Conservation (phyloP, 2,113 vertebrate species). For the Pygoscelis antarcticus region DNA sequence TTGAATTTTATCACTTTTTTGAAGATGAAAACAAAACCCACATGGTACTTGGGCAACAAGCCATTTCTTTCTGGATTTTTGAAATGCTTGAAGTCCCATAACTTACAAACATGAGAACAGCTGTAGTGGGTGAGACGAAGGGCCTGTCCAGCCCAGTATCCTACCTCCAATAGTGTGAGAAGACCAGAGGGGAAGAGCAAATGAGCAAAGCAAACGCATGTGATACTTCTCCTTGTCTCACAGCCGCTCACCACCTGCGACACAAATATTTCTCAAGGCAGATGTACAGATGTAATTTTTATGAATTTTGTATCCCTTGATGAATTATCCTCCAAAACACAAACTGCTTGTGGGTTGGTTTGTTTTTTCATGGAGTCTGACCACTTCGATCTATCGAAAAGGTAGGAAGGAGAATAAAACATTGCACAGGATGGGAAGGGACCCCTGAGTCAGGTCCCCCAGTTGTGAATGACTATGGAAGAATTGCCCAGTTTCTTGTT, state of each 20-base stretch:
- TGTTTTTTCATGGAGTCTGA: rapidly evolving
- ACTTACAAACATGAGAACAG: constrained; percentile 20
- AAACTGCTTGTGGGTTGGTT: neutral
- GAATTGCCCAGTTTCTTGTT: neutral
- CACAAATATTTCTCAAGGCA: neutral
- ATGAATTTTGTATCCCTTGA: neutral
- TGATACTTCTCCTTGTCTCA: neutral
- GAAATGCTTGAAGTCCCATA: neutral
- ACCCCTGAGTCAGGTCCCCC: neutral
- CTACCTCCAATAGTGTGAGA: neutral
- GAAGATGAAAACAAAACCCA: constrained; percentile 29
- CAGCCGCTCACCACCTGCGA: neutral
- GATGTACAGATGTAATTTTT: neutral
- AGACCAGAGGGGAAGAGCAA: constrained; percentile 1
- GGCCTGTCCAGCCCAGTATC: neutral
- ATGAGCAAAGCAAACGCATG: neutral
- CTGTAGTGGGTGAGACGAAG: neutral
- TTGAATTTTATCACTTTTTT: neutral
- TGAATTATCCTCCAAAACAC: neutral
- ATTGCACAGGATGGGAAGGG: neutral
- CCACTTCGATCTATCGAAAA: neutral
- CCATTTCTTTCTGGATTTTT: constrained; percentile 13
- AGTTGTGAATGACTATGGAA: neutral
- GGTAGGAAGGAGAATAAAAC: neutral
- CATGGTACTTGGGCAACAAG: neutral